Evolutionary conservation across 2,797 vertebrate genomes (phyloP), one percentile per base, ranked within the genome.

Genomic region (Diceros bicornis): DNA sequence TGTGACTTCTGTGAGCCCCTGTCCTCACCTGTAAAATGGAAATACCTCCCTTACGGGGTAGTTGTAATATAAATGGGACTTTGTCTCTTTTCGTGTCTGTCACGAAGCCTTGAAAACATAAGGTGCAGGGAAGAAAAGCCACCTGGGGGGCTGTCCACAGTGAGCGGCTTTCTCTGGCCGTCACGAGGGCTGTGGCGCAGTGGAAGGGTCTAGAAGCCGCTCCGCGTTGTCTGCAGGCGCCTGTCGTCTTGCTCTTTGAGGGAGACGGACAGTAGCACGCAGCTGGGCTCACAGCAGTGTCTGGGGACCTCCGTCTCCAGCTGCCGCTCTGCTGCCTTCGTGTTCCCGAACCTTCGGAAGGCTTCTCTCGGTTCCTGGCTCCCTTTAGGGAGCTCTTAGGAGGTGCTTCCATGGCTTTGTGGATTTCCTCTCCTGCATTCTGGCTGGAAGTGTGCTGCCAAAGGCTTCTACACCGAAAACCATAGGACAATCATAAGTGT

Each of bases 391-490:
- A 95, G 13, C 32, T 2, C 32, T 55, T 14, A 37, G 2, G 13
- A 61, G 52, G 4, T 11, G 4, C 34, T 32, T 44, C 66, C 57
- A 6, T 66, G 83, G 62, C 75, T 89, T 86, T 23, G 87, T 55
- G 10, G 25, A 59, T 50, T 81, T 55, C 84, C 64, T 72, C n/a
- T 37, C 91, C 88, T 50, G 29, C 6, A 8, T 92, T 88, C 91
- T 72, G 57, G 55, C 66, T 85, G 4, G 72, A 92, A 93, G 81
- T 10, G 37, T 41, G 32, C 89, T 81, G 34, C 96, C 85, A 47
- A 66, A 29, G 77, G 41, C 21, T 86, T 93, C 84, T 83, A n/a
- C 57, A 87, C 66, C 94, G 57, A 7, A 37, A 82, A 88, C 91
- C 92, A 64, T 59, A n/a, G 82, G 89, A 62, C 62, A 17, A 55